phyloP scores from a whole-genome alignment of 2,797 vertebrate genomes.

The Cryptoblepharus egeriae region DNA sequence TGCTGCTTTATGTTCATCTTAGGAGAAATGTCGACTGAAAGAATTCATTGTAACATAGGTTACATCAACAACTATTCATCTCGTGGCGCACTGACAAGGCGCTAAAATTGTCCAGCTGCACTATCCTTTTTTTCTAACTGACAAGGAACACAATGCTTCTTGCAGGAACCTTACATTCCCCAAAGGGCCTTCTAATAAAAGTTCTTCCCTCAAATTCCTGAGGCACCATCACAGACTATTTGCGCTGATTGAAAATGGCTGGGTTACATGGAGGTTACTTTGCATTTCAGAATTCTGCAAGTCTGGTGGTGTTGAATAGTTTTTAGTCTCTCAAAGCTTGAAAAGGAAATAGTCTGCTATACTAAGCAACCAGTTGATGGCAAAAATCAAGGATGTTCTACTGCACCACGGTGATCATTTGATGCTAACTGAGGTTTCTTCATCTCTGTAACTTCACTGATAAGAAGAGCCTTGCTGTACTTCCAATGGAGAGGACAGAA shows the following conservation, averaged over 20 bases:
- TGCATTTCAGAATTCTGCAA: background rate
- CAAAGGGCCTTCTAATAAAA: no score
- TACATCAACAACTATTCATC: no score
- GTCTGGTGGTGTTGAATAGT: background rate
- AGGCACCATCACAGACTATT: no score
- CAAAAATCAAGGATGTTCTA: no score
- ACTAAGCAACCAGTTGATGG: background rate
- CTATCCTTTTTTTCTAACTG: no score
- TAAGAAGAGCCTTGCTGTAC: background rate
- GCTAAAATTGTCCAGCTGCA: no score
- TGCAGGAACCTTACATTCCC: no score
- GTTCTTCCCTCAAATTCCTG: no score
- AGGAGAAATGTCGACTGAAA: background rate
- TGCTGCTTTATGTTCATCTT: background rate
- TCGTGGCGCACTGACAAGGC: no score
- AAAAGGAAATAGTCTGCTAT: background rate
- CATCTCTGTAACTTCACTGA: background rate
- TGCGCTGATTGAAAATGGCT: no score
- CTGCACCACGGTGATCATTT: background rate
- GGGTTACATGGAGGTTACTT: no score
- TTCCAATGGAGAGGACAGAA: background rate
- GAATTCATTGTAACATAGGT: background rate
- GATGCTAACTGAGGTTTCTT: background rate
- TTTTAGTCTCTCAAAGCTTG: background rate
- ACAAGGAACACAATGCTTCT: no score